phyloP scores from a whole-genome alignment of 1,140 invertebrate species.

The Hycleus phaleratus region DNA sequence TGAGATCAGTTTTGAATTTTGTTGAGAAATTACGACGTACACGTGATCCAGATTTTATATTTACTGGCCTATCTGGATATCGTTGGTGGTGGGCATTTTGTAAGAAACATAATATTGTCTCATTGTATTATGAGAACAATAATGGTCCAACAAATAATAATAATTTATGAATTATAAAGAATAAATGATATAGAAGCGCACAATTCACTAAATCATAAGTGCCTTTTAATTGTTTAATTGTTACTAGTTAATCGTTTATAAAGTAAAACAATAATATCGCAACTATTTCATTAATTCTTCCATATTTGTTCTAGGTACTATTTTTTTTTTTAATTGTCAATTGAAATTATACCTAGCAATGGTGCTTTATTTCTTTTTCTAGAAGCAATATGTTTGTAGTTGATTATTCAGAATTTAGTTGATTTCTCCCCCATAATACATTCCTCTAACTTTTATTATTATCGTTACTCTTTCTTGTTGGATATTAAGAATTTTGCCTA shows the following conservation, averaged over 20 bases:
- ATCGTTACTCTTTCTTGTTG: slow-evolving; percentile 15
- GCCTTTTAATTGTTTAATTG: neutral
- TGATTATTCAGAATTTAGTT: no score
- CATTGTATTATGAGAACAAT: slow-evolving; percentile 50
- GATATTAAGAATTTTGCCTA: slow-evolving; percentile 2
- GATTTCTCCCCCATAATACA: no score
- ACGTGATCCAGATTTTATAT: slow-evolving; percentile 56
- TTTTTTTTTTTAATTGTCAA: no score
- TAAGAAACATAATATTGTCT: slow-evolving; percentile 69
- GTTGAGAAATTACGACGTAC: slow-evolving; percentile 54
- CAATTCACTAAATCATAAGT: neutral
- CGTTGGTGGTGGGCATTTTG: slow-evolving; percentile 78
- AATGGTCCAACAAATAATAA: slow-evolving; percentile 22
- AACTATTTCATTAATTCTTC: no score
- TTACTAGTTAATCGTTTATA: no score
- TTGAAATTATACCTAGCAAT: no score
- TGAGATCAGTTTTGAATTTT: slow-evolving; percentile 55
- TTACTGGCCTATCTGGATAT: slow-evolving; percentile 60
- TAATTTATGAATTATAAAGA: neutral
- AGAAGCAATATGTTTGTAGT: no score
- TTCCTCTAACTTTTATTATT: neutral
- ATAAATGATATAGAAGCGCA: neutral
- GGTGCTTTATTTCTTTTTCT: no score
- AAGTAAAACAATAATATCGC: no score
- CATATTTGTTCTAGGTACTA: no score